Base-by-base conservation (phyloP, 2,113 vertebrate genomes). In the Galeopterus variegatus region DNA sequence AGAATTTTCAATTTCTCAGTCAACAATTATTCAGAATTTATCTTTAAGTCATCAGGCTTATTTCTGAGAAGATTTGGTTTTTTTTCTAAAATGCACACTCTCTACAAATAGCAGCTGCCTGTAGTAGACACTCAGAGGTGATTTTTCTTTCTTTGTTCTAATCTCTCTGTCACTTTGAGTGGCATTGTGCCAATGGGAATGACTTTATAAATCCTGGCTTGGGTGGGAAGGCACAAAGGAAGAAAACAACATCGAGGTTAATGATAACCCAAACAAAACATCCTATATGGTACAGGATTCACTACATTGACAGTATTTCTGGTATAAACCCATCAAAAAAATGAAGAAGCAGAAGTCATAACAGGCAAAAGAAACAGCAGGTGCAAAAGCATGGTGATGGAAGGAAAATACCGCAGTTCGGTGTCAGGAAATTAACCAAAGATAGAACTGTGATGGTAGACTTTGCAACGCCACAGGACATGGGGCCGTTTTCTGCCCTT, bases 21-120 rank as follows among this genome's bases (percentile, higher is more conserved):
- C 94, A 95, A 81, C 94, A 56, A 45, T 72, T 94, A 89, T 87
- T 90, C 93, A 72, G 81, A 82, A 88, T 95, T 95, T 93, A 89
- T 92, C 76, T 97, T 88, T 88, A 95, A 88, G 83, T 94, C 81
- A 96, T 94, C 96, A 96, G 52, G 90, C 87, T 97, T 94, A 95
- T 88, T 96, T 94, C 92, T 64, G 84, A 76, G 75, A 50, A 84
- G 65, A 92, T 88, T 93, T 85, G 41, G 41, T 85, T 95, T 76
- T 95, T 76, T 60, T 83, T 92, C 92, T 93, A 41, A 84, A 92
- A 87, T 88, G 36, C 17, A 86, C 69, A 81, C 41, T 67, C 23
- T 93, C 75, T 72, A 60, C 94, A 88, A 92, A 96, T 11, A 75
- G 60, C 23, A 3, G 31, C 83, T 88, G 79, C 21, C 11, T 92